Base-by-base conservation (phyloP, 1,140 invertebrate species). In the Panagrolaimus sp. region DNA sequence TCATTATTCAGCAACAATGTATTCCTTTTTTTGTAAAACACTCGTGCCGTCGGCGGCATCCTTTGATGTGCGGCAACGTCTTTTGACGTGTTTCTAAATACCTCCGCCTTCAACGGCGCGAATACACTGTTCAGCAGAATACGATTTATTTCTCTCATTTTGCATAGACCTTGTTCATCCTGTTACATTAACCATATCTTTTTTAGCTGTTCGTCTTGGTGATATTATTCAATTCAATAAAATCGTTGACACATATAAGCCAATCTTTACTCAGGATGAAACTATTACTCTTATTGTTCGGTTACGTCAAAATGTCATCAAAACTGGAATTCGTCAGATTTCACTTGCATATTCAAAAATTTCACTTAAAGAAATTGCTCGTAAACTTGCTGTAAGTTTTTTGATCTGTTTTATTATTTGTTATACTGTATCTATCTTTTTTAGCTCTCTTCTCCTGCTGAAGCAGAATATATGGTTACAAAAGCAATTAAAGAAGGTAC, bases 401-500 rank as follows among this genome's bases (percentile, higher is more conserved):
- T n/a, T n/a, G n/a, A n/a, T n/a, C n/a, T n/a, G n/a, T n/a, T n/a
- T n/a, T n/a, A n/a, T n/a, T n/a, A n/a, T n/a, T n/a, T n/a, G n/a
- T n/a, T n/a, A n/a, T n/a, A n/a, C n/a, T n/a, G n/a, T n/a, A n/a
- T n/a, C n/a, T n/a, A n/a, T n/a, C n/a, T n/a, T n/a, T n/a, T n/a
- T n/a, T n/a, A n/a, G n/a, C 85, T 98, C 21, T 94, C 96, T 82
- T 94, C 91, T 10, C 90, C 93, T 3, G 93, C 96, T 82, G 96
- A 99, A 88, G 95, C 95, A 0, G 96, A 99, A 84, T 98, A 95
- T 83, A 96, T 99, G 83, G 94, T 98, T 0, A 94, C 95, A 0
- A 99, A 99, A 86, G 95, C 96, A n/a, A 98, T 99, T 68, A 87
- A 94, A 63, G 96, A 99, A 87, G 93, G 94, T 63, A 95, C 98